These are phyloP conservation scores for Fabriciana adippe DNA, from an alignment of 2,888 invertebrate species.

Conservation along the genomic window DNA sequence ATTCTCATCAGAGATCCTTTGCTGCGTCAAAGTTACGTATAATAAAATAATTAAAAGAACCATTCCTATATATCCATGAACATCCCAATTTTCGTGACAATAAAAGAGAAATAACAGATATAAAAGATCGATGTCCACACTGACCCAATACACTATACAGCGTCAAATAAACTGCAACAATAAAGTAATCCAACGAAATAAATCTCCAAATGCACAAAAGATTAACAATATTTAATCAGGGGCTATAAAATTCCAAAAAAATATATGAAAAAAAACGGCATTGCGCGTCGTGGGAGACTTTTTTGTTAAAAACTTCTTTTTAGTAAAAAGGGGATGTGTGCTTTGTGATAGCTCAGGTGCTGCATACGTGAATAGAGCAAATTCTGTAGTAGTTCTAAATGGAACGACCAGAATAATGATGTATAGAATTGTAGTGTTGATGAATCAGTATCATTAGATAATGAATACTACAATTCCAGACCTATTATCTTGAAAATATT, in stretches of 20 bases:
- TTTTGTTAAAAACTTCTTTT: slow-evolving; percentile 54
- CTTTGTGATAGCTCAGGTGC: slow-evolving; percentile 69
- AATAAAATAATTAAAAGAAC: too few species aligned
- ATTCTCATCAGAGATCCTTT: too few species aligned
- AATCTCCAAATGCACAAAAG: slow-evolving; percentile 40
- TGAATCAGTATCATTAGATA: slow-evolving; percentile 21
- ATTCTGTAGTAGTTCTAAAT: slow-evolving; percentile 38
- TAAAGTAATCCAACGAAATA: slow-evolving; percentile 36
- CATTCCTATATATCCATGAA: not conserved
- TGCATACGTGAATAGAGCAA: slow-evolving; percentile 51
- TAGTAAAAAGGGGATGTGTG: slow-evolving; percentile 52
- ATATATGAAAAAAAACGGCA: slow-evolving; percentile 57
- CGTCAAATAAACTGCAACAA: slow-evolving; percentile 34
- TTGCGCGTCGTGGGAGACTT: slow-evolving; percentile 64
- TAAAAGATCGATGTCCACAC: slow-evolving; percentile 26
- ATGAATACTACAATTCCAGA: slow-evolving; percentile 2
- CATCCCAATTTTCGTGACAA: not conserved
- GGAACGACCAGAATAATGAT: slow-evolving; percentile 22
- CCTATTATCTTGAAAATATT: not conserved
- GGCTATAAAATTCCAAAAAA: slow-evolving; percentile 52
- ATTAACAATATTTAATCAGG: slow-evolving; percentile 53
- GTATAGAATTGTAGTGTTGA: slow-evolving; percentile 28
- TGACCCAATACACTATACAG: slow-evolving; percentile 47
- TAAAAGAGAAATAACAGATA: not conserved
- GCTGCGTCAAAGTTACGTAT: too few species aligned